A percentile compares a stretch with the other conserved stretches of the same genome.
Evolutionary conservation across 2,113 vertebrate genomes (phyloP).

Genomic region (Muntiacus reevesi): DNA sequence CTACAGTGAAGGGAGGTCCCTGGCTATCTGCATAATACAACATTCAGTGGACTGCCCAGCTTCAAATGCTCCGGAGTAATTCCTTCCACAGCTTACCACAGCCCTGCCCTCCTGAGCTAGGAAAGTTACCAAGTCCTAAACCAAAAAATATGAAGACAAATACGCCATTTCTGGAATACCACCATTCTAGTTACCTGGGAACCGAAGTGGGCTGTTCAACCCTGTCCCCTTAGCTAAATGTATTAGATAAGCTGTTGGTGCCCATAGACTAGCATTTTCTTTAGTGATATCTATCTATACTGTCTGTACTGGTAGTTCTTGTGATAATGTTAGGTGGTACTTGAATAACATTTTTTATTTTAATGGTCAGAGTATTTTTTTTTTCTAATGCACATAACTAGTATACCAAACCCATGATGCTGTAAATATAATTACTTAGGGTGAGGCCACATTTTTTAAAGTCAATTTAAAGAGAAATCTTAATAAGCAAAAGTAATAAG

Average conservation of each 20-base stretch:
- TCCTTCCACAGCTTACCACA: not conserved
- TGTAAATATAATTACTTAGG: not conserved
- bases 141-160: not conserved
- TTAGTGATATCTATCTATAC: not conserved
- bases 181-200: not conserved
- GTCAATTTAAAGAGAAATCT: not conserved
- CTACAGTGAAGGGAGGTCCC: not conserved
- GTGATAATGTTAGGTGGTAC: not conserved
- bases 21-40: not conserved
- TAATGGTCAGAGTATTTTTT: not conserved
- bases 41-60: not conserved
- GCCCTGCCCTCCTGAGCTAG: not conserved
- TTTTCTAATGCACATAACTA: not conserved
- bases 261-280: not conserved
- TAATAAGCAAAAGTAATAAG: not conserved
- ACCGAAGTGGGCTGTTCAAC: not conserved
- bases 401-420: not conserved
- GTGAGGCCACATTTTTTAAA: not conserved
- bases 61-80: not conserved
- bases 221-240: not conserved
- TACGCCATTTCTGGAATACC: not conserved
- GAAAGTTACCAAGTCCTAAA: not conserved
- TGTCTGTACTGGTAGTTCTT: not conserved
- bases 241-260: not conserved
- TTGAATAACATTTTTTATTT: not conserved